These are phyloP conservation scores for Brachionus koreanus DNA, from an alignment of 1,140 invertebrate species.

Conservation along the genomic window DNA sequence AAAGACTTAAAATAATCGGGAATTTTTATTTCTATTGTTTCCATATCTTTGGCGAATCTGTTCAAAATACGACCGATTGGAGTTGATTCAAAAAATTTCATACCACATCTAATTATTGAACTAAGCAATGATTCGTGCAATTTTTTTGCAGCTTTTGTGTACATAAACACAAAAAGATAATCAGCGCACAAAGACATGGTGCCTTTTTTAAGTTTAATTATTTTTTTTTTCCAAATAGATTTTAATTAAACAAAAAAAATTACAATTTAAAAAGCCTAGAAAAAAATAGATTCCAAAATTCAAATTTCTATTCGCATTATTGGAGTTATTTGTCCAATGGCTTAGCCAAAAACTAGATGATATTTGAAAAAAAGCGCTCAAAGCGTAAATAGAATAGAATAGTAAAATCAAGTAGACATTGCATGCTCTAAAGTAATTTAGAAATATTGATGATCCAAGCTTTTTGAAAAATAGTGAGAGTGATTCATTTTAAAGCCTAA, in stretches of 20 bases:
- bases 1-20: constrained; percentile 47
- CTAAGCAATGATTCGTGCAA: background rate
- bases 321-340: background rate
- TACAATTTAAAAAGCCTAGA: constrained; percentile 18
- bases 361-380: background rate
- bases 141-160: background rate
- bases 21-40: constrained; percentile 59
- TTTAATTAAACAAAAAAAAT: background rate
- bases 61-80: constrained; percentile 74
- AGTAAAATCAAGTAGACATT: background rate
- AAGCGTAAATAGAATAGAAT: background rate
- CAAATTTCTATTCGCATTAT: constrained; percentile 22
- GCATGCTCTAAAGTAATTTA: constrained; percentile 14
- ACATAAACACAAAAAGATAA: constrained; percentile 4
- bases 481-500: background rate
- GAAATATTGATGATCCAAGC: constrained; percentile 26
- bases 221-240: background rate
- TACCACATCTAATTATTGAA: constrained; percentile 66
- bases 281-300: constrained; percentile 12
- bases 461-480: background rate
- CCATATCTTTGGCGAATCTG: constrained; percentile 64
- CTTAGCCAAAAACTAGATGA: constrained; percentile 19
- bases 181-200: background rate
- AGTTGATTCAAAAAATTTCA: constrained; percentile 71
- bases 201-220: background rate